Evolutionary conservation across 1,140 invertebrate species (phyloP), one percentile per base, ranked within the genome.

Genomic region (Zaprionus camerounensis): DNA sequence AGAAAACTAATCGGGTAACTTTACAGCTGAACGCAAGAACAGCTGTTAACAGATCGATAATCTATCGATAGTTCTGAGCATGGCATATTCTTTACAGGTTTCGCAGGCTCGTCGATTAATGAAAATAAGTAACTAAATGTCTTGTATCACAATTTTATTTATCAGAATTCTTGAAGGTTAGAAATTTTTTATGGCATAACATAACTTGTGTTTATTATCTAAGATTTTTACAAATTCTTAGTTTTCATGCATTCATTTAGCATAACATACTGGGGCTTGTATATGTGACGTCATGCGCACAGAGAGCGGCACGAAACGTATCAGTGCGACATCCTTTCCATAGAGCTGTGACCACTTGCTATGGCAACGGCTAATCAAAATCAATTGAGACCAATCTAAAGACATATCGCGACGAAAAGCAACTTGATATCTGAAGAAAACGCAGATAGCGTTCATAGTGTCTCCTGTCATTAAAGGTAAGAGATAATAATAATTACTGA

Each of bases 331-430:
- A 31, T 63, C 28, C 46, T 28, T 38, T 55, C 5, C 17, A n/a
- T 34, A 26, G 12, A 41, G n/a, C 53, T 12, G 12, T 22, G n/a
- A 28, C 26, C 51, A 38, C n/a, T 63, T 12, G 17, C 53, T 64
- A 17, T 22, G 22, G 31, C 36, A 46, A 46, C 20, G 15, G 17
- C 13, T 67, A 78, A 78, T 78, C 83, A 73, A 90, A 84, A 73
- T 90, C 75, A 88, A 88, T 88, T 81, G 71, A 81, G 69, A 51
- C 28, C 56, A 88, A 88, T 88, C 71, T 84, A 56, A 65, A 56
- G 5, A 68, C 49, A 12, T 22, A 56, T 22, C 36, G 22, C 26
- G 12, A 34, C 28, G 26, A 64, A 13, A 22, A 5, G 13, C 6
- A 59, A 38, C 53, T 55, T 7, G 28, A 17, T 44, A 28, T 20